These are phyloP conservation scores for Channallabes apus DNA, from an alignment of 2,797 vertebrate genomes.

Conservation along the genomic window DNA sequence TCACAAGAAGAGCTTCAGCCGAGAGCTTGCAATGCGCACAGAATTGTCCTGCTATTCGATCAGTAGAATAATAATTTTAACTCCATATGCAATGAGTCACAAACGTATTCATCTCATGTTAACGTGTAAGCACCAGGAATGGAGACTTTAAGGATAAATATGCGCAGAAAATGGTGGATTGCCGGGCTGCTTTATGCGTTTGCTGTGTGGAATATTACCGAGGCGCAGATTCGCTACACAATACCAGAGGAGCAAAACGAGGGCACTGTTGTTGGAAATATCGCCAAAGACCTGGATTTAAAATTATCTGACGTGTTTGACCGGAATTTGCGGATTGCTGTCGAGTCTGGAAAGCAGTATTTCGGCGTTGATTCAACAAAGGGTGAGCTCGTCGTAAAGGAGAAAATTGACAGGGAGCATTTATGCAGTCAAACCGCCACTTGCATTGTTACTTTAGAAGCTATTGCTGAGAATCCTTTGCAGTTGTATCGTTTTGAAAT, in stretches of 20 bases:
- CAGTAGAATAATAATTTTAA: neutral
- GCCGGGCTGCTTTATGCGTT: conserved; percentile 63
- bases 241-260: conserved; percentile 80
- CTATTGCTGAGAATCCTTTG: conserved; percentile 73
- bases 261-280: conserved; percentile 80
- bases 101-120: neutral
- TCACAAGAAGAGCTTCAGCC: conserved; percentile 28
- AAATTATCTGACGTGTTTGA: conserved; percentile 75
- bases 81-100: neutral
- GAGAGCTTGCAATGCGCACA: neutral
- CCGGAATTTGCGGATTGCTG: conserved; percentile 76
- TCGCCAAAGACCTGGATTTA: conserved; percentile 80
- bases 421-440: conserved; percentile 77
- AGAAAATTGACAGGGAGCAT: conserved; percentile 80
- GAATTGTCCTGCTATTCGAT: neutral
- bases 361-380: conserved; percentile 77
- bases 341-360: conserved; percentile 77
- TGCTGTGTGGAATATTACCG: conserved; percentile 63
- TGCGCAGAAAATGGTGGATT: conserved; percentile 50
- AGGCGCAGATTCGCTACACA: conserved; percentile 80
- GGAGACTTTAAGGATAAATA: conserved; percentile 47
- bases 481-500: conserved; percentile 72
- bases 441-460: conserved; percentile 75
- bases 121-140: conserved; percentile 32
- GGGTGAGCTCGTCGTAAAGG: conserved; percentile 78